Evolutionary conservation across 2,113 vertebrate genomes (phyloP).

Genomic region (Bungarus multicinctus): DNA sequence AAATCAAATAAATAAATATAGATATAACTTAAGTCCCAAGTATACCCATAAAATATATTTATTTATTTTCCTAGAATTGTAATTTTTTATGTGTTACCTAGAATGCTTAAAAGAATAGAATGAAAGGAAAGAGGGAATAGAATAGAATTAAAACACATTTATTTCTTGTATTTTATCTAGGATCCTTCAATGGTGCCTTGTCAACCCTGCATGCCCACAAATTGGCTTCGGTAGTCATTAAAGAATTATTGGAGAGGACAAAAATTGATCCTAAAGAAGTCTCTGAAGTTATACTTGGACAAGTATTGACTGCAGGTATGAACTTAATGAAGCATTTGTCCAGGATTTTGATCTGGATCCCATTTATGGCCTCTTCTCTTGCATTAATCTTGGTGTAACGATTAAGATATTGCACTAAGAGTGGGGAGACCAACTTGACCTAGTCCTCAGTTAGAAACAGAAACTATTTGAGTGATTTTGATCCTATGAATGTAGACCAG

Average conservation of each 20-base stretch:
- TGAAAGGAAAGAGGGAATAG: background rate
- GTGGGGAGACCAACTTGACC: background rate
- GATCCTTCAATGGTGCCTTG: conserved; percentile 84
- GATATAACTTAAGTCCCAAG: background rate
- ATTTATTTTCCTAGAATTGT: background rate
- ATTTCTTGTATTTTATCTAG: conserved; percentile 56
- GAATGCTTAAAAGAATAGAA: background rate
- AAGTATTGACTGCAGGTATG: conserved; percentile 90
- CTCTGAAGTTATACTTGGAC: conserved; percentile 93
- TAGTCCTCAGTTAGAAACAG: too few relatives aligned
- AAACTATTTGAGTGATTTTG: background rate
- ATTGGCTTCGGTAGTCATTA: conserved; percentile 81
- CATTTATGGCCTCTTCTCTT: background rate
- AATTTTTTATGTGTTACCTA: background rate
- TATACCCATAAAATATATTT: background rate
- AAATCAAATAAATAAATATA: too few relatives aligned
- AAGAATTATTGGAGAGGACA: conserved; percentile 81
- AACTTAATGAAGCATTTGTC: background rate
- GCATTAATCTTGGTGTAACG: background rate
- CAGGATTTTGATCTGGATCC: background rate
- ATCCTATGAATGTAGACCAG: background rate
- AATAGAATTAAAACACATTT: background rate
- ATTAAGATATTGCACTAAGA: background rate
- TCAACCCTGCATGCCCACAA: conserved; percentile 79
- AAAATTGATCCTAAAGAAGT: conserved; percentile 81